These are phyloP conservation scores for Sorex fumeus DNA, from an alignment of 2,113 vertebrate species.

Conservation along the genomic window DNA sequence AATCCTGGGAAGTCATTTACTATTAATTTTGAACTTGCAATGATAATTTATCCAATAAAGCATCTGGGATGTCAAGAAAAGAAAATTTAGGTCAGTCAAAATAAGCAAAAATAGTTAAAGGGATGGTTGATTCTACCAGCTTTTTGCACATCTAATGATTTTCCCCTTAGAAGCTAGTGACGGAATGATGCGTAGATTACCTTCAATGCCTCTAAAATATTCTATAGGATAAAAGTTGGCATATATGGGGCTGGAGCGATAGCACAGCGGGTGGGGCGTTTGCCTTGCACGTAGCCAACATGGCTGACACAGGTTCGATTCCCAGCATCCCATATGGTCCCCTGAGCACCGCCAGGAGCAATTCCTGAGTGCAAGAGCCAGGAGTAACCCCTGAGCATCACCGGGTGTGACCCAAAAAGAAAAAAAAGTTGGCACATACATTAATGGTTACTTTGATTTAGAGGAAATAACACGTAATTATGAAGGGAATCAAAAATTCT, in stretches of 20 bases:
- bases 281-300: too few relatives aligned
- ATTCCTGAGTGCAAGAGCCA: too few relatives aligned
- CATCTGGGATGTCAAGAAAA: slow-evolving; percentile 37
- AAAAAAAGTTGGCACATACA: not conserved
- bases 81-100: not conserved
- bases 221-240: not conserved
- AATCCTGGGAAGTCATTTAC: slow-evolving; percentile 16
- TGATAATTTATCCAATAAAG: slow-evolving; percentile 33
- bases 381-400: too few relatives aligned
- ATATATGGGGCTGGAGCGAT: too few relatives aligned
- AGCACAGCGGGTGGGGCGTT: too few relatives aligned
- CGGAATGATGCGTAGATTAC: not conserved
- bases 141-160: not conserved
- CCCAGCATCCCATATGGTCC: too few relatives aligned
- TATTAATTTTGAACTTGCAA: slow-evolving; percentile 49
- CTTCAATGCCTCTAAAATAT: not conserved
- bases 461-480: slow-evolving; percentile 32
- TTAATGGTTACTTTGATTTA: not conserved
- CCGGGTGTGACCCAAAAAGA: too few relatives aligned
- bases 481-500: slow-evolving; percentile 27
- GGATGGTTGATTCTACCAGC: not conserved
- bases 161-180: not conserved
- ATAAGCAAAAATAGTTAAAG: not conserved
- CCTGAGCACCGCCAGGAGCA: too few relatives aligned
- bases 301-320: too few relatives aligned